Percentiles rank a stretch among this genome's conserved stretches.
Conservation (phyloP, 1,140 invertebrate genomes). For the Gonioctena quinquepunctata region DNA sequence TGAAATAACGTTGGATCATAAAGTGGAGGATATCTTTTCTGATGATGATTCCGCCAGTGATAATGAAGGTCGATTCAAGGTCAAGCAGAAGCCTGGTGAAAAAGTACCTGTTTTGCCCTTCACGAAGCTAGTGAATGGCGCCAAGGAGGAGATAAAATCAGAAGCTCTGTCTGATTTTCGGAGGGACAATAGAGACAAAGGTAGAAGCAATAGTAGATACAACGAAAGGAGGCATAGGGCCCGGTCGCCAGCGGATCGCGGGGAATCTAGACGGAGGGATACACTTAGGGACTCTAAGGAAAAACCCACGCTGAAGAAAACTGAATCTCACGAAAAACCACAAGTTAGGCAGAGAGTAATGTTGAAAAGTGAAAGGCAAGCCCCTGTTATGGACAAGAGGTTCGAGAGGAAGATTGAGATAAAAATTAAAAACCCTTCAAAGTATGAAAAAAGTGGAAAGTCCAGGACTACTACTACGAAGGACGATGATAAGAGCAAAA, state of each 20-base stretch:
- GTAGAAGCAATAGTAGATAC: not conserved
- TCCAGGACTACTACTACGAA: constrained; percentile 13
- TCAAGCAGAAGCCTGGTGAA: constrained; percentile 24
- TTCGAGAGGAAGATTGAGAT: constrained; percentile 49
- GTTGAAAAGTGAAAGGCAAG: constrained; percentile 28
- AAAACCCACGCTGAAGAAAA: constrained; percentile 5
- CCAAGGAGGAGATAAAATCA: constrained; percentile 19
- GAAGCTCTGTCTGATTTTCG: constrained; percentile 7
- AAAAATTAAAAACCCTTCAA: constrained; percentile 49
- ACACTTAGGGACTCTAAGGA: not conserved
- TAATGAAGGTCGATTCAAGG: constrained; percentile 52
- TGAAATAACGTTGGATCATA: constrained; percentile 36
- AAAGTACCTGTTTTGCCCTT: constrained; percentile 32
- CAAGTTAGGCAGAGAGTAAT: constrained; percentile 1
- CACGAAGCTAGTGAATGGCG: constrained; percentile 36
- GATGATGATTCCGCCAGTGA: constrained; percentile 50
- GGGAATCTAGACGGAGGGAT: not conserved
- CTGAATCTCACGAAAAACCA: not conserved
- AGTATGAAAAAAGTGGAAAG: constrained; percentile 40
- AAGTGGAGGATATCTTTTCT: constrained; percentile 49
- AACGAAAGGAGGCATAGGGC: constrained; percentile 4
- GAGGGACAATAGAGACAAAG: not conserved
- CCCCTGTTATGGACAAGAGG: constrained; percentile 23
- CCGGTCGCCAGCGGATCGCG: not conserved
- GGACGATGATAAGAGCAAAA: constrained; percentile 23